Percentiles rank a stretch among this genome's conserved stretches.
These are phyloP conservation scores for Odontamblyopus rebecca DNA, from an alignment of 2,797 vertebrate species.

Conservation along the genomic window DNA sequence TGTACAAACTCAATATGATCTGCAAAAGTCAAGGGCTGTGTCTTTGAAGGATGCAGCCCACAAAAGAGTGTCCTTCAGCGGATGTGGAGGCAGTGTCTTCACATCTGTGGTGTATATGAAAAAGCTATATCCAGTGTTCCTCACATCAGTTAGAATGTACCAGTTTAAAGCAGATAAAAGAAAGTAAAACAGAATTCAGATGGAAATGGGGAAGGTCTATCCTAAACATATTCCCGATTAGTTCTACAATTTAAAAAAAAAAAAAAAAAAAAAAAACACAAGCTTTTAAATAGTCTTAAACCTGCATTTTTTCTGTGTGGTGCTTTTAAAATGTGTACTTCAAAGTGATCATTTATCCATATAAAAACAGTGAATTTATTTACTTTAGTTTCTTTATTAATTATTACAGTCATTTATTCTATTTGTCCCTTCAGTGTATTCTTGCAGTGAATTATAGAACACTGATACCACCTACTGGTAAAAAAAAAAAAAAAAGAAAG, in stretches of 20 bases:
- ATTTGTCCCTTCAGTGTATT: background rate
- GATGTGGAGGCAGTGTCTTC: slow-evolving; percentile 11
- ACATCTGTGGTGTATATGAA: background rate
- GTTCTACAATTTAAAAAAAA: background rate
- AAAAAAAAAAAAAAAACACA: background rate
- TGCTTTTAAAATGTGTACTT: background rate
- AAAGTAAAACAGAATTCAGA: background rate
- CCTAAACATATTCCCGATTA: background rate
- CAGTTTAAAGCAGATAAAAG: background rate
- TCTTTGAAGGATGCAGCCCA: slow-evolving; percentile 11
- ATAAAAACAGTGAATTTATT: background rate
- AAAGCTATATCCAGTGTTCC: background rate
- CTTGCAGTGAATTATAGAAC: slow-evolving; percentile 43
- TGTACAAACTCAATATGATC: slow-evolving; percentile 11
- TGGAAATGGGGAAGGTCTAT: background rate
- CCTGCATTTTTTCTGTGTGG: background rate
- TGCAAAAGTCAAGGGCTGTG: slow-evolving; percentile 21
- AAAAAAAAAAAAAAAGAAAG: background rate
- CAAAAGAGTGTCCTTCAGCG: slow-evolving; percentile 26
- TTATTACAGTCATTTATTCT: background rate
- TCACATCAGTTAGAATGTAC: background rate
- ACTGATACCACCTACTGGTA: slow-evolving; percentile 83
- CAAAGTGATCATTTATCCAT: background rate
- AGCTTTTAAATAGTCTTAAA: background rate
- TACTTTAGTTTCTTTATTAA: background rate